phyloP scores from a whole-genome alignment of 35 echinoderm and acorn worm species.

The Hemicentrotus pulcherrimus region DNA sequence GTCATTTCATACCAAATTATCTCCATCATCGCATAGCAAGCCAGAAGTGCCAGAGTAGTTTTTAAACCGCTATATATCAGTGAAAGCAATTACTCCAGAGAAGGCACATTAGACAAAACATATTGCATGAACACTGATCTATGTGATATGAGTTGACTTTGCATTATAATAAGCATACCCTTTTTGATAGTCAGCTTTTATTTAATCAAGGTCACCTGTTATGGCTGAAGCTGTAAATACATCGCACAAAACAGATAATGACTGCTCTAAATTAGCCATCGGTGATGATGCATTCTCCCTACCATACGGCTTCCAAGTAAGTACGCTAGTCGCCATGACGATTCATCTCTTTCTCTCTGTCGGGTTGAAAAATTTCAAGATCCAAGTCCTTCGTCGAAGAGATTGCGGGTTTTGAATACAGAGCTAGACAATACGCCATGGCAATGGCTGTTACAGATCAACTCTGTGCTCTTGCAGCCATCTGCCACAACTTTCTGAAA shows the following conservation, averaged over 20 bases:
- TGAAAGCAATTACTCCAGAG: too few relatives aligned
- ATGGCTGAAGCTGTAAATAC: not conserved
- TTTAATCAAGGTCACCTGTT: not conserved
- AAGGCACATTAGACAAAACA: too few relatives aligned
- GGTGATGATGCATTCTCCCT: not conserved
- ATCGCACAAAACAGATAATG: not conserved
- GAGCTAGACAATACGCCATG: not conserved
- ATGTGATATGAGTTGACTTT: too few relatives aligned
- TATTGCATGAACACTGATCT: too few relatives aligned
- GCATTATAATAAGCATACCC: too few relatives aligned
- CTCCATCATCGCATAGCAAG: too few relatives aligned
- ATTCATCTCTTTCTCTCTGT: not conserved
- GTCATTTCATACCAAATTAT: too few relatives aligned
- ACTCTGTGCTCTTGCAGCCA: not conserved
- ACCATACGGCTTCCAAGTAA: not conserved
- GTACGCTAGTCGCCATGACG: not conserved
- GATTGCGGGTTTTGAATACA: conserved; percentile 1
- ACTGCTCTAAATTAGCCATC: not conserved
- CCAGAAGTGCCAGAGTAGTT: too few relatives aligned
- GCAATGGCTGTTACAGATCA: not conserved
- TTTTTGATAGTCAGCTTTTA: not conserved
- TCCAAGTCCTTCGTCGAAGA: not conserved
- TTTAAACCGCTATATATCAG: too few relatives aligned
- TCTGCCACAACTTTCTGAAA: not conserved
- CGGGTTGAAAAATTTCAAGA: not conserved